Base-by-base conservation (phyloP, 1,140 invertebrate genomes). In the Drosophila albomicans region DNA sequence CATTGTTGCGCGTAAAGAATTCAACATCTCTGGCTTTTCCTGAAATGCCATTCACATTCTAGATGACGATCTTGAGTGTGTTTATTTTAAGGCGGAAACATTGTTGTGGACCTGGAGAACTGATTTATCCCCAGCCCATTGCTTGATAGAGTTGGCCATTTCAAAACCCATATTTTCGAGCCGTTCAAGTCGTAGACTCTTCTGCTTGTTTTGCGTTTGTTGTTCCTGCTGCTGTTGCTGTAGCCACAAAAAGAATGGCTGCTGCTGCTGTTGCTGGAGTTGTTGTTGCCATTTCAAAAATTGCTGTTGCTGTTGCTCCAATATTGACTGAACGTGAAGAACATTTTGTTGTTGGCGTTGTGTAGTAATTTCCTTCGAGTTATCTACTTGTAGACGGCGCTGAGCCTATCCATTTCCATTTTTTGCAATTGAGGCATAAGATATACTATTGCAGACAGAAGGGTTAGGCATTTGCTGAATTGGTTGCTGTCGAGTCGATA, bases 21-120 rank as follows among this genome's bases (percentile, higher is more conserved):
- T 43, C n/a, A 68, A 57, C 56, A 41, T 58, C 51, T 66, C 25
- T 56, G 52, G 64, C 65, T 67, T 67, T 67, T 10, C 54, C 65
- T 16, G 43, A 49, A 58, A 67, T 67, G 30, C 54, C 65, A 58
- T 67, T 46, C 15, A 61, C 56, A 68, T 68, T 68, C 46, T 35
- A 61, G 56, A 68, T 61, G 11, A 68, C 56, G 13, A 68, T 61
- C 35, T 32, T 52, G 1, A 68, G 46, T 11, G 45, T 5, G 13
- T 59, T 68, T 25, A 68, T 68, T 68, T 3, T 61, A 3, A 52
- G 7, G 45, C 0, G 30, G 20, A 59, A 59, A 20, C 66, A 46
- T 32, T 45, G 35, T 15, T 61, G 20, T 51, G 64, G 41, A 16
- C 4, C n/a, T 67, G 54, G 45, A 48, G 30, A 67, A n/a, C 38